Percentiles rank a stretch among this genome's conserved stretches.
Evolutionary conservation across 1,140 invertebrate genomes (phyloP).

Genomic region (Sesamia nonagrioides): DNA sequence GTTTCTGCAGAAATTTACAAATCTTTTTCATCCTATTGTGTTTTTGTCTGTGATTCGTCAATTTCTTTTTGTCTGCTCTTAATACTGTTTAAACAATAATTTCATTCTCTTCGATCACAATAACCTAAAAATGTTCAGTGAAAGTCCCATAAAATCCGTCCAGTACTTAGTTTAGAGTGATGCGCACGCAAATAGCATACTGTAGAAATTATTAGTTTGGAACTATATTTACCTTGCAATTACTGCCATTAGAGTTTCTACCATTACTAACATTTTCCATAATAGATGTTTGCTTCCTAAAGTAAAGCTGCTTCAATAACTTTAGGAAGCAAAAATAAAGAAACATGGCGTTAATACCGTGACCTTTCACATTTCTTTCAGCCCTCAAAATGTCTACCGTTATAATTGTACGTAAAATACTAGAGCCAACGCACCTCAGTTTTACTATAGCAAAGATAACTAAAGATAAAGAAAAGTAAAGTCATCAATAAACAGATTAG

Average conservation of each 20-base stretch:
- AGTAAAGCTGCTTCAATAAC: background rate
- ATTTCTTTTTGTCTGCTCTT: constrained; percentile 4
- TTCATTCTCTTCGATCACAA: constrained; percentile 36
- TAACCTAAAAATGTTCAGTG: constrained; percentile 31
- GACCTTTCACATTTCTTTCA: constrained; percentile 28
- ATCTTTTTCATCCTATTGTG: background rate
- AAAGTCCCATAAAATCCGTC: constrained; percentile 39
- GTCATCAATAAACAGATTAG: constrained; percentile 5
- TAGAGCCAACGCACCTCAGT: background rate
- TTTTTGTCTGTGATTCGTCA: background rate
- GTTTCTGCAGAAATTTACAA: background rate
- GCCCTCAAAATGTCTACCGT: background rate
- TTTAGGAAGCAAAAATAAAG: background rate
- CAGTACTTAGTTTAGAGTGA: constrained; percentile 16
- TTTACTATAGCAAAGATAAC: background rate
- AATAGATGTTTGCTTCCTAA: background rate
- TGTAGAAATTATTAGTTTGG: constrained; percentile 1
- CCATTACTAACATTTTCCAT: background rate
- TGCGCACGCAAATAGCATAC: constrained; percentile 29
- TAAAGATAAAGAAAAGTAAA: background rate
- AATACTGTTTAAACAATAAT: constrained; percentile 26
- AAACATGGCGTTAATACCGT: constrained; percentile 5
- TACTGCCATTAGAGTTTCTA: background rate
- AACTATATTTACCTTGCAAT: constrained; percentile 20
- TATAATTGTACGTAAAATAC: background rate